Conservation (phyloP, 2,888 invertebrate genomes). For the Smittia sp. region DNA sequence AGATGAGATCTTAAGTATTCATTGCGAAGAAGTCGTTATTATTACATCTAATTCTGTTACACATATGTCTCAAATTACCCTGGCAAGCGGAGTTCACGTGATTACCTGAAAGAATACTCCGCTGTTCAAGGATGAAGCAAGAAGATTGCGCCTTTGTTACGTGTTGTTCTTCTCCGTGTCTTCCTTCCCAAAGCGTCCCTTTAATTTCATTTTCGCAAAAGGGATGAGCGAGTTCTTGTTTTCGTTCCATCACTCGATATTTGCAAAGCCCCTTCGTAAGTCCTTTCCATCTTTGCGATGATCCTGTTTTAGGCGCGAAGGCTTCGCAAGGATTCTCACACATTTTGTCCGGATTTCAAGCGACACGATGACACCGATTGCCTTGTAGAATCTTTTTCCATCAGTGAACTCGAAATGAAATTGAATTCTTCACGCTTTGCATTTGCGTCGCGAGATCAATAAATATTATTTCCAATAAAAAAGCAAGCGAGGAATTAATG, state of each 20-base stretch:
- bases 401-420: too few relatives aligned
- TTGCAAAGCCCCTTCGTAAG: background rate
- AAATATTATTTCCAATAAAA: too few relatives aligned
- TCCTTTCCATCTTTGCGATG: background rate
- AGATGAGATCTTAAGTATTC: background rate
- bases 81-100: background rate
- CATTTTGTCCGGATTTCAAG: too few relatives aligned
- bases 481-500: too few relatives aligned
- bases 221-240: conserved; percentile 5
- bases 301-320: background rate
- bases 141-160: conserved; percentile 8
- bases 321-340: background rate
- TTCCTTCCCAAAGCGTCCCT: background rate
- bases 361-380: too few relatives aligned
- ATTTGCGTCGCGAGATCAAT: too few relatives aligned
- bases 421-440: too few relatives aligned
- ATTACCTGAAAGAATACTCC: conserved; percentile 8
- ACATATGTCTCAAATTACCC: background rate
- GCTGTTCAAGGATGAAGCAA: background rate
- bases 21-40: conserved; percentile 1
- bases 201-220: conserved; percentile 16
- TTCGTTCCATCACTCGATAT: background rate
- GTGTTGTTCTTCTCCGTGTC: background rate
- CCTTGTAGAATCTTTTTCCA: too few relatives aligned
- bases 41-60: background rate